Percentiles rank a stretch among this genome's conserved stretches.
Conservation (phyloP, 2,113 vertebrate genomes). For the Pedionomus torquatus region DNA sequence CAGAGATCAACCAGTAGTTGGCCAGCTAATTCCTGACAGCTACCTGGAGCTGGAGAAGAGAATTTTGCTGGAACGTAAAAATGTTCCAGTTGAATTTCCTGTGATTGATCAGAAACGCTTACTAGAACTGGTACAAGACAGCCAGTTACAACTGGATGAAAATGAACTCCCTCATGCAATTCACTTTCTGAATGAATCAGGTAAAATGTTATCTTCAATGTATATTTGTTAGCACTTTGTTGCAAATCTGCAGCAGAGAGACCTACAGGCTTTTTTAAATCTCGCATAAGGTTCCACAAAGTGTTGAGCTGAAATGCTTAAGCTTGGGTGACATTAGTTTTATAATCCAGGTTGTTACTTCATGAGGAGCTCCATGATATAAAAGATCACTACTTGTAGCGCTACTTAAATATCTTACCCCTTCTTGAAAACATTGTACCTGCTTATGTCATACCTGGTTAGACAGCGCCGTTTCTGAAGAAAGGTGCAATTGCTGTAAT, state of each 20-base stretch:
- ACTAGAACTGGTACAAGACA: constrained; percentile 86
- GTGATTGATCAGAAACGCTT: constrained; percentile 84
- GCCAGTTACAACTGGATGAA: constrained; percentile 90
- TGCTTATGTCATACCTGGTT: too few relatives aligned
- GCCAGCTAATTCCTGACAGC: constrained; percentile 94
- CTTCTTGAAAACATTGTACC: neutral
- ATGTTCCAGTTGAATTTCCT: constrained; percentile 86
- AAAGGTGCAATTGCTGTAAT: neutral
- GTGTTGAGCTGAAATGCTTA: neutral
- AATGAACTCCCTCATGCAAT: constrained; percentile 91
- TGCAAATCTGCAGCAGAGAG: neutral
- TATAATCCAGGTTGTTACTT: neutral
- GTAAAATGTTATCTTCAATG: constrained; percentile 50
- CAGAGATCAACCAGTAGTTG: constrained; percentile 92
- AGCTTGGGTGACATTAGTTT: neutral
- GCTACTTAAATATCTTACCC: too few relatives aligned
- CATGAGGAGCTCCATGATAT: neutral
- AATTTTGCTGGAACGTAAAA: constrained; percentile 83
- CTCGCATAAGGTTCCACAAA: neutral
- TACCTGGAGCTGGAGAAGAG: constrained; percentile 92
- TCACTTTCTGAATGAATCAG: constrained; percentile 94
- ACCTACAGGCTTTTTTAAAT: neutral
- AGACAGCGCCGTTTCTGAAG: neutral
- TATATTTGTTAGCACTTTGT: neutral
- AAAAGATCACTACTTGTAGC: neutral